These are phyloP conservation scores for Megastigmus dorsalis DNA, from an alignment of 2,888 invertebrate genomes.

Conservation along the genomic window DNA sequence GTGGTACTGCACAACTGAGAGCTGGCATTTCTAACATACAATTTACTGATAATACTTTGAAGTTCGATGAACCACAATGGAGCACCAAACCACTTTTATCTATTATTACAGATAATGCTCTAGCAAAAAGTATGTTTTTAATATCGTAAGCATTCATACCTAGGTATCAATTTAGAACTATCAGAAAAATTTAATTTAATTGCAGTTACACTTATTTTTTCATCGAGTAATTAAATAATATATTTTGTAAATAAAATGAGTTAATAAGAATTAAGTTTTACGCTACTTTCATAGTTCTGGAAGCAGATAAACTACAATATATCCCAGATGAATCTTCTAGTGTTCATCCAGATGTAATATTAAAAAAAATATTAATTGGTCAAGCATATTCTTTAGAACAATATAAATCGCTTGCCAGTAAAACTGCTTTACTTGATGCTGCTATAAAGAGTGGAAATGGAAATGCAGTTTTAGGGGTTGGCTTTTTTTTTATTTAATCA, in stretches of 20 bases:
- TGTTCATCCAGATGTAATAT: constrained; percentile 74
- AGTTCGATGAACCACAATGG: constrained; percentile 61
- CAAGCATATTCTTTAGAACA: constrained; percentile 76
- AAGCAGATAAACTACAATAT: constrained; percentile 71
- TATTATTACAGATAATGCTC: constrained; percentile 72
- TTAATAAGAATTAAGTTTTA: constrained; percentile 22
- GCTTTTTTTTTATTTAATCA: constrained; percentile 57
- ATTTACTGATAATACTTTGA: constrained; percentile 63
- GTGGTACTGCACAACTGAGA: constrained; percentile 72
- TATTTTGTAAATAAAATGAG: constrained; percentile 20
- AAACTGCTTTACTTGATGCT: constrained; percentile 83
- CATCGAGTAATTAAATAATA: constrained; percentile 3
- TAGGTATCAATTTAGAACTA: too few relatives aligned
- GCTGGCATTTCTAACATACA: constrained; percentile 66
- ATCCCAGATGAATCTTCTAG: constrained; percentile 63
- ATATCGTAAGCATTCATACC: neutral
- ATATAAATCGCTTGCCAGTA: constrained; percentile 78
- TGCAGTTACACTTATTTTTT: neutral
- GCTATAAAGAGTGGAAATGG: constrained; percentile 85
- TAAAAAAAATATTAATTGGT: constrained; percentile 76
- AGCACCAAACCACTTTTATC: constrained; percentile 72
- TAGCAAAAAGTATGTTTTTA: constrained; percentile 69
- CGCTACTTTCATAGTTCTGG: constrained; percentile 72
- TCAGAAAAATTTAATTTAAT: constrained; percentile 5
- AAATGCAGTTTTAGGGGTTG: constrained; percentile 83